Conservation (phyloP, 1,140 invertebrate genomes). For the Orius insidiosus region DNA sequence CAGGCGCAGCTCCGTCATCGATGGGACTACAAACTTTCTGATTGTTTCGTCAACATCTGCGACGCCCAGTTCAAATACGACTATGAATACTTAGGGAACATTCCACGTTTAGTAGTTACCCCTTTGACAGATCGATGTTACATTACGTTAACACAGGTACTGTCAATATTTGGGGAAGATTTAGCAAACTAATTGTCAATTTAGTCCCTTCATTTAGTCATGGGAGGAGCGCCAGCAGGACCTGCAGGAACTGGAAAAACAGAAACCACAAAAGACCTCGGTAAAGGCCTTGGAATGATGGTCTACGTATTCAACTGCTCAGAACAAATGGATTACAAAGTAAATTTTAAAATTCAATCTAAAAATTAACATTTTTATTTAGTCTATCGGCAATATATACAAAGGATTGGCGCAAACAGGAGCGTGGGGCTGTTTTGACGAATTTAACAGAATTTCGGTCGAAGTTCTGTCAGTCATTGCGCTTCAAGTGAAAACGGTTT, state of each 20-base stretch:
- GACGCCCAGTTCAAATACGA: conserved; percentile 64
- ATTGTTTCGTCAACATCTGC: conserved; percentile 87
- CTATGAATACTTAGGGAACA: conserved; percentile 72
- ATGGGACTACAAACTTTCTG: conserved; percentile 62
- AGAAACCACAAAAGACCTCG: conserved; percentile 86
- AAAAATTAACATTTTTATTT: neutral
- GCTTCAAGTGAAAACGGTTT: conserved; percentile 62
- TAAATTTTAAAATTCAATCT: conserved; percentile 16
- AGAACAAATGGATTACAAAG: conserved; percentile 89
- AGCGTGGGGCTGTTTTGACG: conserved; percentile 92
- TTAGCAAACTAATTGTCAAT: no score
- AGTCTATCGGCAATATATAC: conserved; percentile 80
- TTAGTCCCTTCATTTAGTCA: conserved; percentile 68
- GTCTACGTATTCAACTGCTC: conserved; percentile 94
- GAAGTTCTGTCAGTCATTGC: conserved; percentile 87
- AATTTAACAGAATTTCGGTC: conserved; percentile 85
- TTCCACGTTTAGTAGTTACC: conserved; percentile 64
- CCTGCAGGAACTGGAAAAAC: conserved; percentile 81
- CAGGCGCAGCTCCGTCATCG: conserved; percentile 76
- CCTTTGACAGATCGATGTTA: conserved; percentile 77
- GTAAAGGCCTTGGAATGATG: conserved; percentile 77
- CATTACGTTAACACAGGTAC: conserved; percentile 65
- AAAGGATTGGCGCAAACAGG: conserved; percentile 81
- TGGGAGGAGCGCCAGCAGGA: conserved; percentile 82
- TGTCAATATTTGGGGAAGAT: no score